Conservation (phyloP, 2,888 invertebrate genomes). For the Sinhomidia bicolor region DNA sequence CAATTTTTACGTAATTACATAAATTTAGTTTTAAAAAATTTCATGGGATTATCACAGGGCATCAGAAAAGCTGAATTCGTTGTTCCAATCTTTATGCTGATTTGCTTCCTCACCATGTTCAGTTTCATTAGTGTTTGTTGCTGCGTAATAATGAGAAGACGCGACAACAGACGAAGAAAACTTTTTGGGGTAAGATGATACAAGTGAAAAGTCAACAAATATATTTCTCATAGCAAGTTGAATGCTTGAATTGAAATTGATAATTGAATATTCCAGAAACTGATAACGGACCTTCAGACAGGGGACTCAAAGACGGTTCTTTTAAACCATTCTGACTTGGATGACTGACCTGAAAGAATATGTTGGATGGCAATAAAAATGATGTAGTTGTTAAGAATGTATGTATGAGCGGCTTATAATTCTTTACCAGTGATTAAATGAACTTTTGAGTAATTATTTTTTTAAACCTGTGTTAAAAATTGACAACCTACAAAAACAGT, state of each 20-base stretch:
- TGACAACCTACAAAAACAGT: too few relatives aligned
- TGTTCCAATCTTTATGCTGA: constrained; percentile 78
- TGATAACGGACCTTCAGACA: constrained; percentile 79
- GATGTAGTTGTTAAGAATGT: neutral
- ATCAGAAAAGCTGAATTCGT: constrained; percentile 77
- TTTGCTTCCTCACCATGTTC: constrained; percentile 74
- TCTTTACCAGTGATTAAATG: too few relatives aligned
- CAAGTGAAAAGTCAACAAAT: too few relatives aligned
- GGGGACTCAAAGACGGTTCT: constrained; percentile 78
- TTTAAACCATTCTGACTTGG: constrained; percentile 71
- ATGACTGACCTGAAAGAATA: too few relatives aligned
- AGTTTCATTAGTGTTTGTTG: constrained; percentile 77
- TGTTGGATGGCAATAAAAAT: too few relatives aligned
- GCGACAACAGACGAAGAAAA: constrained; percentile 76
- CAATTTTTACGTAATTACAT: neutral
- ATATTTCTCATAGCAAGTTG: too few relatives aligned
- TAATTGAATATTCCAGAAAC: constrained; percentile 78
- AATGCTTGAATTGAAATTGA: too few relatives aligned
- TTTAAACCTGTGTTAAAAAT: neutral
- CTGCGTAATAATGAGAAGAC: constrained; percentile 76
- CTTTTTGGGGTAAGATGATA: constrained; percentile 78
- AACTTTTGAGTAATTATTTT: too few relatives aligned
- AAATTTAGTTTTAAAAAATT: neutral
- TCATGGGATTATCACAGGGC: constrained; percentile 73
- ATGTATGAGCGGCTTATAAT: too few relatives aligned